Evolutionary conservation across 1,140 invertebrate species (phyloP).

Genomic region (Meloidogyne chitwoodi): DNA sequence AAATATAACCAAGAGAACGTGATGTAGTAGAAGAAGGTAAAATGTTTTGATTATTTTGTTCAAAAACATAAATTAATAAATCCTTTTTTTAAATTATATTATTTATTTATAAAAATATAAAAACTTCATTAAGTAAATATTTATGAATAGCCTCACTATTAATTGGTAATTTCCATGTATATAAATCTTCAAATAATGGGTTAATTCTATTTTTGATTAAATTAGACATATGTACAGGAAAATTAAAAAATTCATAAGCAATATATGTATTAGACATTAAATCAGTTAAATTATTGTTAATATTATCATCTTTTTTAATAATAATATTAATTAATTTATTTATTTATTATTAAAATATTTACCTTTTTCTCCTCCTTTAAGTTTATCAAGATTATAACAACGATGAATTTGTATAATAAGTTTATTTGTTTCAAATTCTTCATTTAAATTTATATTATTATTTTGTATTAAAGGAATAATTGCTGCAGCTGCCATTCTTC

Average conservation of each 20-base stretch:
- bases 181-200: constrained; percentile 29
- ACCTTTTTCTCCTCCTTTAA: constrained; percentile 12
- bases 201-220: constrained; percentile 28
- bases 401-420: constrained; percentile 43
- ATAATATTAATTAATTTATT: neutral
- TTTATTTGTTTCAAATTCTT: constrained; percentile 17
- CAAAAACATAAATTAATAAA: constrained; percentile 24
- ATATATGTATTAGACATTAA: constrained; percentile 33
- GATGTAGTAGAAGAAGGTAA: neutral
- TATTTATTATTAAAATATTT: neutral
- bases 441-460: neutral
- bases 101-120: neutral
- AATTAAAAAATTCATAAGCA: constrained; percentile 45
- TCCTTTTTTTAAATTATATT: constrained; percentile 10
- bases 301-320: neutral
- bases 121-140: constrained; percentile 35
- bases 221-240: constrained; percentile 38
- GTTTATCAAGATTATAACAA: constrained; percentile 15
- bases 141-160: constrained; percentile 33
- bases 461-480: constrained; percentile 2
- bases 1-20: neutral
- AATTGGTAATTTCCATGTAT: constrained; percentile 33
- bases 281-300: neutral
- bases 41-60: neutral
- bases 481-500: constrained; percentile 11